phyloP scores from a whole-genome alignment of 2,888 invertebrate species.

The Pterobdella sp. region DNA sequence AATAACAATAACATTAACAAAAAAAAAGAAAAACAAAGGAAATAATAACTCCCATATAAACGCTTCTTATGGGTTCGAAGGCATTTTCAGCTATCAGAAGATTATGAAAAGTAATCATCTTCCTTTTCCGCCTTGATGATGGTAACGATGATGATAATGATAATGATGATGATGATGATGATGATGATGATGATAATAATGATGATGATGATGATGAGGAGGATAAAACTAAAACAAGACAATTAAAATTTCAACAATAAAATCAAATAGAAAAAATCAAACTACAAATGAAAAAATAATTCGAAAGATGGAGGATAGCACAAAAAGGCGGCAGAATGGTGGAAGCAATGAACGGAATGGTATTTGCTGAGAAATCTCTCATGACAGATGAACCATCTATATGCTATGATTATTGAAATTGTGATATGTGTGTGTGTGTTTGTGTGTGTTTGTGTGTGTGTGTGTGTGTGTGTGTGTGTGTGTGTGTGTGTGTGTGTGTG shows the following conservation, averaged over 20 bases:
- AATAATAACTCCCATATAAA: no score
- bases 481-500: slow-evolving; percentile 8
- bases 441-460: no score
- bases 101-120: no score
- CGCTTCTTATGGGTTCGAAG: no score
- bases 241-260: neutral
- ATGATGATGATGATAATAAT: slow-evolving; percentile 18
- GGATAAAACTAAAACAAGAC: neutral
- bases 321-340: no score
- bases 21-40: no score
- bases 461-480: neutral
- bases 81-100: no score
- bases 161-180: slow-evolving; percentile 5
- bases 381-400: neutral
- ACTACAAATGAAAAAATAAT: neutral
- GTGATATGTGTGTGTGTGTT: no score
- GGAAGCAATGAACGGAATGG: no score
- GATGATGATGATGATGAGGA: slow-evolving; percentile 24
- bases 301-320: neutral
- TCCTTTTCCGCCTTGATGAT: no score
- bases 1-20: no score
- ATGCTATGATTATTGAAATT: neutral
- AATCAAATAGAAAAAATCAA: neutral
- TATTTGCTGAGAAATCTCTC: no score
- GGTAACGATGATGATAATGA: slow-evolving; percentile 24